Evolutionary conservation across 2,797 vertebrate species (phyloP).

Genomic region (Megaceryle alcyon): DNA sequence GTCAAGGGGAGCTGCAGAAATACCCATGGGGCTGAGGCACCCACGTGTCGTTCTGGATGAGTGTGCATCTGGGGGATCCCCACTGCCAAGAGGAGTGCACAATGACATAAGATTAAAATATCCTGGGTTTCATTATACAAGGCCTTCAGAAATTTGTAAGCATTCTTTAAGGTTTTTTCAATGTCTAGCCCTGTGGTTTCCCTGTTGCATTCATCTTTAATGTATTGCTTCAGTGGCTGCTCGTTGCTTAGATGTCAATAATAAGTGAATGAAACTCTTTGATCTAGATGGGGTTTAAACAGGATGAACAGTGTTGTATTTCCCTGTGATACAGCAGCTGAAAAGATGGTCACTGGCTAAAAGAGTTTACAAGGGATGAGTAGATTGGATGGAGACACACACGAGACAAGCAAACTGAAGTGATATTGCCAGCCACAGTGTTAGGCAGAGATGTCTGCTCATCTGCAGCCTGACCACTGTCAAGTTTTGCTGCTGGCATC

Average conservation of each 20-base stretch:
- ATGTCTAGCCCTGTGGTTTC: not conserved
- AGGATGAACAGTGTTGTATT: not conserved
- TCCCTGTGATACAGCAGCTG: not conserved
- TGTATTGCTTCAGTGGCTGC: not conserved
- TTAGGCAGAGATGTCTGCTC: not conserved
- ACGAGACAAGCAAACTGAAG: not conserved
- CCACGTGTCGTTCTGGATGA: accelerated
- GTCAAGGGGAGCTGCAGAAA: not conserved
- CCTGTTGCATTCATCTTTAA: not conserved
- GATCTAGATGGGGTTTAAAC: not conserved
- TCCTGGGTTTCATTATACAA: accelerated
- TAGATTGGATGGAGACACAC: accelerated
- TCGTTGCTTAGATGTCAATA: not conserved
- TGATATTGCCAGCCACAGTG: accelerated
- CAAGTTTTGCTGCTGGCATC: not conserved
- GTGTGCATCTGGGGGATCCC: accelerated
- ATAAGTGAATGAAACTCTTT: not conserved
- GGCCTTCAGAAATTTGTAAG: not conserved
- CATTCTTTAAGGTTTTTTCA: not conserved
- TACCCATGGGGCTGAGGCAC: accelerated
- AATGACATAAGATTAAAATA: not conserved
- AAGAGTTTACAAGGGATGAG: not conserved
- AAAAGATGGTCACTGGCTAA: not conserved
- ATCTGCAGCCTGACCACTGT: not conserved
- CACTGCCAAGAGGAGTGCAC: accelerated